phyloP scores from a whole-genome alignment of 2,888 invertebrate genomes.

The Polydrusus pterygomalis region DNA sequence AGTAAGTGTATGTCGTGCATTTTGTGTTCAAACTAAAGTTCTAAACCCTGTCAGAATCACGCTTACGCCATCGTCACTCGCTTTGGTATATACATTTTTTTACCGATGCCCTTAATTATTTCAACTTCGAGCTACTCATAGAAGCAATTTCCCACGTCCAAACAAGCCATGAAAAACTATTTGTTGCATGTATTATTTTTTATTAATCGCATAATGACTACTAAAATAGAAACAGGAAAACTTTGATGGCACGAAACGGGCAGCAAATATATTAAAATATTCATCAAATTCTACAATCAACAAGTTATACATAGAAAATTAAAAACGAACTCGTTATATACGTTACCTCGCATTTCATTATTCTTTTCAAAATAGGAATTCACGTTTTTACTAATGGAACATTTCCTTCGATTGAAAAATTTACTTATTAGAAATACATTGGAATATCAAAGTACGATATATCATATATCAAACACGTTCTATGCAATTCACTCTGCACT shows the following conservation, averaged over 20 bases:
- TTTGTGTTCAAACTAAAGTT: too few species aligned
- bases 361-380: neutral
- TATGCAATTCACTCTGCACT: too few species aligned
- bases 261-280: neutral
- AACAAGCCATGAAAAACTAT: neutral
- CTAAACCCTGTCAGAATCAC: too few species aligned
- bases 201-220: neutral
- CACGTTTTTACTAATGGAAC: neutral
- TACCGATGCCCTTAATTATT: too few species aligned
- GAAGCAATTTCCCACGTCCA: too few species aligned
- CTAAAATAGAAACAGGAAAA: conserved; percentile 15
- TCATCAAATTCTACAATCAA: conserved; percentile 10
- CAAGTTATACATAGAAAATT: conserved; percentile 22
- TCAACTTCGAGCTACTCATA: too few species aligned
- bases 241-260: neutral
- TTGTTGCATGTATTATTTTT: neutral
- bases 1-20: too few species aligned
- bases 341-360: conserved; percentile 9
- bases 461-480: too few species aligned
- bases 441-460: too few species aligned
- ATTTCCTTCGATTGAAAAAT: conserved; percentile 2
- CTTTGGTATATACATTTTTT: too few species aligned
- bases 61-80: too few species aligned
- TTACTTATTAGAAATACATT: too few species aligned
- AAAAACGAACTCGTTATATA: conserved; percentile 2